phyloP scores from a whole-genome alignment of 2,797 vertebrate genomes.

The Diplodus sargus region DNA sequence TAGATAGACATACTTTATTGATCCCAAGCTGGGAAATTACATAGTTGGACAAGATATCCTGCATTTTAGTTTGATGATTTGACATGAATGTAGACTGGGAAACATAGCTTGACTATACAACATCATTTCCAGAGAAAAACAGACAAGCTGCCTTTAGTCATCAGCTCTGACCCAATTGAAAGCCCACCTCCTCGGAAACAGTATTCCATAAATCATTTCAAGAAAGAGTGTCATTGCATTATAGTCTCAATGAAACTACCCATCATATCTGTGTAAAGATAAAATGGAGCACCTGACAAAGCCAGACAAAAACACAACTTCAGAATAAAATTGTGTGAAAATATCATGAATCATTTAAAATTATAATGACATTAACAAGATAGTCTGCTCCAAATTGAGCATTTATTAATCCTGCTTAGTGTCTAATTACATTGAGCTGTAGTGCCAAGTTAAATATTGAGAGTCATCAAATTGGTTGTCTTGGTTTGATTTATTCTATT shows the following conservation, averaged over 20 bases:
- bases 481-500: background rate
- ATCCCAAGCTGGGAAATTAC: too few species aligned
- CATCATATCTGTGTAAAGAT: too few species aligned
- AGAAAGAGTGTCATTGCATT: background rate
- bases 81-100: too few species aligned
- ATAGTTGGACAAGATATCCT: too few species aligned
- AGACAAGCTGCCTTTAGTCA: background rate
- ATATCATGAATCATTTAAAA: background rate
- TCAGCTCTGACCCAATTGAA: background rate
- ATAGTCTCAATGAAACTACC: too few species aligned
- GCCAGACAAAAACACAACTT: background rate
- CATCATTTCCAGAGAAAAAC: background rate
- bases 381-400: background rate
- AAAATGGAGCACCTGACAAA: background rate
- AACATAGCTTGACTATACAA: background rate
- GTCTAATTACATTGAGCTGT: too few species aligned
- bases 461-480: too few species aligned
- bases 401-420: background rate
- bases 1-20: too few species aligned
- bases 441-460: background rate
- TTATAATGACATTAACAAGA: background rate
- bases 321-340: background rate
- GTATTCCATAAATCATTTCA: background rate
- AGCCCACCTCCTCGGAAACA: background rate
- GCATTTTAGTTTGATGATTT: background rate